A percentile compares a stretch with the other conserved stretches of the same genome.
Evolutionary conservation across 2,113 vertebrate species (phyloP).

Genomic region (Pelecanus crispus): DNA sequence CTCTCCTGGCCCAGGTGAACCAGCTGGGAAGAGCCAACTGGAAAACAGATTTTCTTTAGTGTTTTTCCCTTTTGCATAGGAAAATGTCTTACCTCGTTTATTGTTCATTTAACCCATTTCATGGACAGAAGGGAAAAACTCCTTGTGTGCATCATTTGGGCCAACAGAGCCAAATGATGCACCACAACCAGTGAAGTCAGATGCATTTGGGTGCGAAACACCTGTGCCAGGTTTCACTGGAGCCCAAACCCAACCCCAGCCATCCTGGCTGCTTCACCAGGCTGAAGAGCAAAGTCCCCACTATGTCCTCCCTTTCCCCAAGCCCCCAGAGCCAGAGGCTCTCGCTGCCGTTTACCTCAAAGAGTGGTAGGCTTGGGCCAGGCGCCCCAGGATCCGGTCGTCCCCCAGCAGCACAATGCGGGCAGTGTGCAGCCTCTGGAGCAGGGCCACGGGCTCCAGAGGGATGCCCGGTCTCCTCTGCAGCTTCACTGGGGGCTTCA

Average conservation of each 20-base stretch:
- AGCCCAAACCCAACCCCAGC: not conserved
- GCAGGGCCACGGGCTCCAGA: slow-evolving; percentile 47
- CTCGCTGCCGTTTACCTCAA: slow-evolving; percentile 71
- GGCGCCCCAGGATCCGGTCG: slow-evolving; percentile 83
- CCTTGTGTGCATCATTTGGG: accelerated
- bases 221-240: accelerated
- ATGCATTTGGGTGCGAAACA: not conserved
- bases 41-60: not conserved
- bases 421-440: slow-evolving; percentile 81
- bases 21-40: not conserved
- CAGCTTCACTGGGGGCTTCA: not conserved
- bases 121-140: not conserved
- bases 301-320: too few species aligned
- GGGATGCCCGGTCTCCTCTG: slow-evolving; percentile 54
- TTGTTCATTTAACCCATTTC: not conserved
- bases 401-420: slow-evolving; percentile 87
- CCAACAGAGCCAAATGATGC: not conserved
- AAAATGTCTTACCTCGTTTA: accelerated
- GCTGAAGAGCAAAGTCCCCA: not conserved
- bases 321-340: too few species aligned
- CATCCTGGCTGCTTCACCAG: not conserved
- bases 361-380: slow-evolving; percentile 84
- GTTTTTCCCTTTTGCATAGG: not conserved
- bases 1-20: not conserved
- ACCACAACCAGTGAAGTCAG: not conserved